A percentile compares a stretch with the other conserved stretches of the same genome.
Conservation (phyloP, 1,140 invertebrate genomes). For the Zaprionus vittiger region DNA sequence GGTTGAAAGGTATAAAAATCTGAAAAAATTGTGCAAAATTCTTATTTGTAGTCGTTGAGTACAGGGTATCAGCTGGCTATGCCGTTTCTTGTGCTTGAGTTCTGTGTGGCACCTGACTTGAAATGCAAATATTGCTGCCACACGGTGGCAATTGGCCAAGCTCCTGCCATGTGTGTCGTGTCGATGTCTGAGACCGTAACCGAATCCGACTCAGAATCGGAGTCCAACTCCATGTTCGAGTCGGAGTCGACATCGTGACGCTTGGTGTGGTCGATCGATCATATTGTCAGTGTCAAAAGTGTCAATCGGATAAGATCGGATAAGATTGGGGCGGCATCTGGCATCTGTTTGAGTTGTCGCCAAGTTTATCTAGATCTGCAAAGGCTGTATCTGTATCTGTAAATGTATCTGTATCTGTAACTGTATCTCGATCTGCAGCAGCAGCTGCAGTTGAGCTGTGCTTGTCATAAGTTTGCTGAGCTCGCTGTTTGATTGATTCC, state of each 20-base stretch:
- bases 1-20: too few relatives aligned
- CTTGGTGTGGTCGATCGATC: constrained; percentile 35
- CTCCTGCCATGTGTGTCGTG: constrained; percentile 24
- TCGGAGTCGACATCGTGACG: constrained; percentile 13
- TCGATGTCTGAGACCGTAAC: constrained; percentile 26
- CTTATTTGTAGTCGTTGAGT: background rate
- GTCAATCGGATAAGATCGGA: constrained; percentile 62
- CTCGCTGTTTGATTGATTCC: constrained; percentile 35
- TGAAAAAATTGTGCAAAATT: too few relatives aligned
- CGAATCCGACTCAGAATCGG: constrained; percentile 25
- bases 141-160: constrained; percentile 5
- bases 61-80: background rate
- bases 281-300: constrained; percentile 55
- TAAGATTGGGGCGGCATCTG: constrained; percentile 52
- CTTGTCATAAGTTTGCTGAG: constrained; percentile 26
- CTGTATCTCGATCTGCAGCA: background rate
- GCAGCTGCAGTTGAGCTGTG: constrained; percentile 14
- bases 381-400: background rate
- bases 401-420: background rate
- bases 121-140: constrained; percentile 11
- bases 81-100: background rate
- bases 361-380: constrained; percentile 5
- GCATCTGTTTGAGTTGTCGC: constrained; percentile 15
- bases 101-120: too few relatives aligned
- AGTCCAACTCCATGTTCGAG: constrained; percentile 19